A percentile compares a stretch with the other conserved stretches of the same genome.
Conservation (phyloP, 2,888 invertebrate genomes). For the Byasa hedistus region DNA sequence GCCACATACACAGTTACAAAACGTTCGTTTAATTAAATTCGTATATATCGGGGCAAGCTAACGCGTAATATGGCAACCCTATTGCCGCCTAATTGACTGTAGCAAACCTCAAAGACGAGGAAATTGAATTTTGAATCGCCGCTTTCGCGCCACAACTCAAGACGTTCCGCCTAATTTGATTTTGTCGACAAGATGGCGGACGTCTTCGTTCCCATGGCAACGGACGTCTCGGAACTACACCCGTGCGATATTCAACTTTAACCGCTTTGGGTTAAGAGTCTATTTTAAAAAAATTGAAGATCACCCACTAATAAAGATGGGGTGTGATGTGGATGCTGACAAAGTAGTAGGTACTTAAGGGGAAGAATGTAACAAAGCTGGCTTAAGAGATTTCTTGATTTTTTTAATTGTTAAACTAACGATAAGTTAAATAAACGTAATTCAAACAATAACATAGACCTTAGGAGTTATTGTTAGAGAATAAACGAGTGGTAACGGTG, state of each 20-base stretch:
- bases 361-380: constrained; percentile 6
- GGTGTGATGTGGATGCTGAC: constrained; percentile 33
- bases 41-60: background rate
- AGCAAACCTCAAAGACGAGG: constrained; percentile 61
- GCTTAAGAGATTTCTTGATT: constrained; percentile 1
- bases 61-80: constrained; percentile 22
- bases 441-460: too few relatives aligned
- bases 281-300: constrained; percentile 29
- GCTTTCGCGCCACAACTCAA: constrained; percentile 70
- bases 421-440: too few relatives aligned
- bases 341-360: constrained; percentile 1
- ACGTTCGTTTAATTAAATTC: constrained; percentile 2
- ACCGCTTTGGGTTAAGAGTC: constrained; percentile 33
- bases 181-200: constrained; percentile 65
- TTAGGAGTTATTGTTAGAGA: too few relatives aligned
- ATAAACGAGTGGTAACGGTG: too few relatives aligned
- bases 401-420: background rate
- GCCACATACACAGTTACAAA: background rate
- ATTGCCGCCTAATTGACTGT: constrained; percentile 42
- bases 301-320: constrained; percentile 19
- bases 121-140: constrained; percentile 62
- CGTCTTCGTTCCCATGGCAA: constrained; percentile 63
- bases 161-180: constrained; percentile 63
- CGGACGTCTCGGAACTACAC: constrained; percentile 51
- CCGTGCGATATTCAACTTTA: constrained; percentile 42